Percentiles rank a stretch among this genome's conserved stretches.
These are phyloP conservation scores for Pissodes strobi DNA, from an alignment of 1,140 invertebrate species.

Conservation along the genomic window DNA sequence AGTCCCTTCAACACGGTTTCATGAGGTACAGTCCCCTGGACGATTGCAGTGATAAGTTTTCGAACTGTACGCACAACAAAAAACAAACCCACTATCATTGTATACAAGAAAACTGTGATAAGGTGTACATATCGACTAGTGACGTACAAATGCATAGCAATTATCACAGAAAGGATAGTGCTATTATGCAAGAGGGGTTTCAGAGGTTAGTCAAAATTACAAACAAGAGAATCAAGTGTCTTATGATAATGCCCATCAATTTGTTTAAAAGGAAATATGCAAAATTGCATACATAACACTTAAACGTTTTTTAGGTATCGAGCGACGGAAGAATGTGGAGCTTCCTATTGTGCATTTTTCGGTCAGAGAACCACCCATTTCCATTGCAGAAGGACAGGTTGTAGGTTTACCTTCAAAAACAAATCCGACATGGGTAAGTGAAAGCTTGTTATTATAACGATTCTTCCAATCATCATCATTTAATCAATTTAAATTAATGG, in stretches of 20 bases:
- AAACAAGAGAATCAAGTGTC: too few species aligned
- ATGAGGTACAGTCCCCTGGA: constrained; percentile 81
- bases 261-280: too few species aligned
- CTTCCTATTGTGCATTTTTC: constrained; percentile 85
- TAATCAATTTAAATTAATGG: background rate
- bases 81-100: constrained; percentile 99
- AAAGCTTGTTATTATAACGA: too few species aligned
- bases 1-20: constrained; percentile 95
- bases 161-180: constrained; percentile 96
- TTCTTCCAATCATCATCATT: too few species aligned
- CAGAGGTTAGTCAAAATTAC: constrained; percentile 44
- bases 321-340: constrained; percentile 89
- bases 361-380: constrained; percentile 98
- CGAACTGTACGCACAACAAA: constrained; percentile 85
- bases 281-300: too few species aligned
- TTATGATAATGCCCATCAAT: too few species aligned
- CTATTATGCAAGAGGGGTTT: constrained; percentile 94
- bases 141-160: constrained; percentile 99
- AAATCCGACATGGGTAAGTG: constrained; percentile 97
- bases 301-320: constrained; percentile 70
- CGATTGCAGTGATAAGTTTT: constrained; percentile 70
- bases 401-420: constrained; percentile 97
- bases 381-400: constrained; percentile 88
- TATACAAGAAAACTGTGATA: constrained; percentile 93
- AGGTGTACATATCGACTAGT: constrained; percentile 96